phyloP scores from a whole-genome alignment of 2,797 vertebrate species.

The Galagoides demidoff region DNA sequence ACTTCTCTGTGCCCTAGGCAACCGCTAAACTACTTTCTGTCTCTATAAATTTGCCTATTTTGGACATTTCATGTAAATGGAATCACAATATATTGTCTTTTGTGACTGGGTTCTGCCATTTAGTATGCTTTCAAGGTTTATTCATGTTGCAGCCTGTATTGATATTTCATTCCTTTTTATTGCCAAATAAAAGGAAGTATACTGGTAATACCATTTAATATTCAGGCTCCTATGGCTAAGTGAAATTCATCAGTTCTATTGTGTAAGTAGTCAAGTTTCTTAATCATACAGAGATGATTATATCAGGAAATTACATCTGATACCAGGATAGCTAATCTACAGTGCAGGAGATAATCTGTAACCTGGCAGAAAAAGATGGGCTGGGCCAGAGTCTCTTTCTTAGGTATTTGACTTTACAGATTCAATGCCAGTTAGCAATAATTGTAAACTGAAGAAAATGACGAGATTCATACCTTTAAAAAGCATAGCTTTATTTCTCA shows the following conservation, averaged over 20 bases:
- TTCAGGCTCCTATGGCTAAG: neutral
- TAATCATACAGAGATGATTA: neutral
- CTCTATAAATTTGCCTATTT: neutral
- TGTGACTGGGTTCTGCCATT: neutral
- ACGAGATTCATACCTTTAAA: neutral
- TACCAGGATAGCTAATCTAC: neutral
- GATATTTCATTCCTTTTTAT: neutral
- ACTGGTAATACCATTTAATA: neutral
- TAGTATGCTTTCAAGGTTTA: neutral
- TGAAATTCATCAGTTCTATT: neutral
- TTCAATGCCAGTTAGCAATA: neutral
- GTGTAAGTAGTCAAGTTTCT: neutral
- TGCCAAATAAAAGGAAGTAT: conserved; percentile 12
- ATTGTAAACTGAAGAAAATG: neutral
- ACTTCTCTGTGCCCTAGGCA: neutral
- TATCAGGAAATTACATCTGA: neutral
- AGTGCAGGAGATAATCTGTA: neutral
- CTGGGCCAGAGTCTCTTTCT: neutral
- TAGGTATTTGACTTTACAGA: conserved; percentile 15
- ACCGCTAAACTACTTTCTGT: neutral
- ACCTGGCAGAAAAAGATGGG: neutral
- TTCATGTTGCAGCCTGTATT: neutral
- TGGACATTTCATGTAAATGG: neutral
- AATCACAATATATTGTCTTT: neutral
- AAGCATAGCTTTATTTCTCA: neutral